Percentiles rank a stretch among this genome's conserved stretches.
Conservation (phyloP, 2,113 vertebrate genomes). For the Euleptes europaea region DNA sequence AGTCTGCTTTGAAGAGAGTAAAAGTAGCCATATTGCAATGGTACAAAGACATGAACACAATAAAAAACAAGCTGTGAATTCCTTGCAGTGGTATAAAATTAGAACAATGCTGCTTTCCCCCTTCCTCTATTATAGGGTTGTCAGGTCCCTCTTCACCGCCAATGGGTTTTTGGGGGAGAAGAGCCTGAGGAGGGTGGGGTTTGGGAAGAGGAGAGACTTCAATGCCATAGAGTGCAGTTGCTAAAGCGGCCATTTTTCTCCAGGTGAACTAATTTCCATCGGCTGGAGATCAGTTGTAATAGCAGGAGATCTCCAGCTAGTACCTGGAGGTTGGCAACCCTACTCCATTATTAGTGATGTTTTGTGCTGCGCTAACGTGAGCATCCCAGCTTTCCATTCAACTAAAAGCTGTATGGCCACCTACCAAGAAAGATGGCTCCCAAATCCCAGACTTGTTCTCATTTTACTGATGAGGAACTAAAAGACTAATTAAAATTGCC, state of each 20-base stretch:
- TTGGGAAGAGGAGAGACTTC: too few relatives aligned
- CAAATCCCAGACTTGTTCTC: background rate
- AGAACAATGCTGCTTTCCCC: background rate
- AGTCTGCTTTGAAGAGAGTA: too few relatives aligned
- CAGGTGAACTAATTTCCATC: too few relatives aligned
- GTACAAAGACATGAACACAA: background rate
- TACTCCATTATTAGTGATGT: background rate
- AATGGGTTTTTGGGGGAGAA: too few relatives aligned
- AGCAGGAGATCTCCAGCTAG: too few relatives aligned
- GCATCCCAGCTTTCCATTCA: background rate
- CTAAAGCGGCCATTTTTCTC: too few relatives aligned
- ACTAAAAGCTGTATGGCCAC: background rate
- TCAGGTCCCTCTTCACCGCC: too few relatives aligned
- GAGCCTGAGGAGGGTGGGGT: too few relatives aligned
- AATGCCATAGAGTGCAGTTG: too few relatives aligned
- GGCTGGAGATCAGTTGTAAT: too few relatives aligned
- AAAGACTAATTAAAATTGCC: background rate
- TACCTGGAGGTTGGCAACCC: too few relatives aligned
- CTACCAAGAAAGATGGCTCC: background rate
- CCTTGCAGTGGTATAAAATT: background rate
- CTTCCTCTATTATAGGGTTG: too few relatives aligned
- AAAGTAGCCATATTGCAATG: background rate
- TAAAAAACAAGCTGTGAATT: background rate
- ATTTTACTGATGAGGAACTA: accelerated
- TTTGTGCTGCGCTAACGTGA: background rate